Evolutionary conservation across 2,888 invertebrate genomes (phyloP).

Genomic region (Drosophila subquinaria): DNA sequence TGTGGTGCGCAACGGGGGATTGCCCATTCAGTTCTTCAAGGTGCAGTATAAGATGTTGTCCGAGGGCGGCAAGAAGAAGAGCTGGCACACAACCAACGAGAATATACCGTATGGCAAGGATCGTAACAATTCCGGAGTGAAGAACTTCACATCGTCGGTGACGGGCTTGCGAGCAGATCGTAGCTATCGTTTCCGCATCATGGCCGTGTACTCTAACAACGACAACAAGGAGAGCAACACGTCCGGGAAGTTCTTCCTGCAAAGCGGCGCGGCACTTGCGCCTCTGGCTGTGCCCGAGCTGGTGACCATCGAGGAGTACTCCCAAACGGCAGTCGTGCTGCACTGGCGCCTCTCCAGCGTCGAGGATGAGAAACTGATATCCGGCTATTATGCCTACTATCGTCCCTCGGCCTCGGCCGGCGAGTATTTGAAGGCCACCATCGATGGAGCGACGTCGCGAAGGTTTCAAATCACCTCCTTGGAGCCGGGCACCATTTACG

Average conservation of each 20-base stretch:
- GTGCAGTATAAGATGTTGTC: conserved; percentile 89
- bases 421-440: conserved; percentile 93
- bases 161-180: conserved; percentile 82
- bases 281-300: conserved; percentile 89
- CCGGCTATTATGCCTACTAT: conserved; percentile 97
- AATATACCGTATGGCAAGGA: conserved; percentile 89
- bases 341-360: conserved; percentile 88
- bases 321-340: conserved; percentile 90
- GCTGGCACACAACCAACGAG: conserved; percentile 92
- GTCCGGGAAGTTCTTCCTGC: conserved; percentile 88
- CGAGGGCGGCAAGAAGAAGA: conserved; percentile 83
- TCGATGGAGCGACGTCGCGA: conserved; percentile 90
- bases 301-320: conserved; percentile 88
- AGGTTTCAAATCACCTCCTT: conserved; percentile 91
- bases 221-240: conserved; percentile 93
- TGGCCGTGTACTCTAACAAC: conserved; percentile 97
- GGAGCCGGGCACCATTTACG: conserved; percentile 93
- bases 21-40: conserved; percentile 95
- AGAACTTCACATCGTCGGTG: conserved; percentile 84
- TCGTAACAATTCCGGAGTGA: conserved; percentile 71
- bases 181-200: conserved; percentile 91
- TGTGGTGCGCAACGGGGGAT: conserved; percentile 91
- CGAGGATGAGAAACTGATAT: conserved; percentile 84
- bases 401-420: conserved; percentile 93
- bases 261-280: conserved; percentile 79